phyloP scores from a whole-genome alignment of 1,140 invertebrate species.

The Calliopsis andreniformis region DNA sequence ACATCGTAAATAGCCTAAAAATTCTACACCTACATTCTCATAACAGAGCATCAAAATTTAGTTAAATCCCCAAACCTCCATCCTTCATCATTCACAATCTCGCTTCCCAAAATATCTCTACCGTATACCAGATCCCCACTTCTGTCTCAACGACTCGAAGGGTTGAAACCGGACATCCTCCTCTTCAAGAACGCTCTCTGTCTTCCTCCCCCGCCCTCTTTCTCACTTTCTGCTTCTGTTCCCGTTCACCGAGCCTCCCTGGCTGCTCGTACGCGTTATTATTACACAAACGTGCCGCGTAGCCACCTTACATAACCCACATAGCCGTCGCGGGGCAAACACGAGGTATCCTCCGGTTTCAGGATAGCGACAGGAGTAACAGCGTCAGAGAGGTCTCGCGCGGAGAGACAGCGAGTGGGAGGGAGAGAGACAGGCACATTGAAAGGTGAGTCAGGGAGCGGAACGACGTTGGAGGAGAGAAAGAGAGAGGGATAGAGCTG shows the following conservation, averaged over 20 bases:
- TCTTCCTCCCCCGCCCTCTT: neutral
- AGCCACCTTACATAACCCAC: conserved; percentile 67
- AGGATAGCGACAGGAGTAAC: conserved; percentile 31
- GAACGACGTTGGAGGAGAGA: conserved; percentile 30
- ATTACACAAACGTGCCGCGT: conserved; percentile 60
- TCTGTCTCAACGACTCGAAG: neutral
- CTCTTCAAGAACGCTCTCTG: neutral
- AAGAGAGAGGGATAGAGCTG: conserved; percentile 8
- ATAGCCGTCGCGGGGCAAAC: conserved; percentile 39
- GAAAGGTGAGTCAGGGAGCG: conserved; percentile 46
- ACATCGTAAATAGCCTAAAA: too few relatives aligned
- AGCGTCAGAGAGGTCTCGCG: conserved; percentile 18
- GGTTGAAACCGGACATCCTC: conserved; percentile 16
- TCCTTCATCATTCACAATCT: too few relatives aligned
- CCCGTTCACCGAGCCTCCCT: conserved; percentile 25
- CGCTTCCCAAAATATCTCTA: neutral
- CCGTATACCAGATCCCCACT: neutral
- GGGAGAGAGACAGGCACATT: conserved; percentile 15
- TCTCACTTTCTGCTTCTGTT: neutral
- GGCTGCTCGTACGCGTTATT: conserved; percentile 54
- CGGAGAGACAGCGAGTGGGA: too few relatives aligned
- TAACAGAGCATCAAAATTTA: too few relatives aligned
- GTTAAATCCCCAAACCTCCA: too few relatives aligned
- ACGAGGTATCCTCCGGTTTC: conserved; percentile 29
- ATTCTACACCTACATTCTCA: too few relatives aligned